Evolutionary conservation across 2,113 vertebrate species (phyloP).

Genomic region (Pardalotus punctatus): DNA sequence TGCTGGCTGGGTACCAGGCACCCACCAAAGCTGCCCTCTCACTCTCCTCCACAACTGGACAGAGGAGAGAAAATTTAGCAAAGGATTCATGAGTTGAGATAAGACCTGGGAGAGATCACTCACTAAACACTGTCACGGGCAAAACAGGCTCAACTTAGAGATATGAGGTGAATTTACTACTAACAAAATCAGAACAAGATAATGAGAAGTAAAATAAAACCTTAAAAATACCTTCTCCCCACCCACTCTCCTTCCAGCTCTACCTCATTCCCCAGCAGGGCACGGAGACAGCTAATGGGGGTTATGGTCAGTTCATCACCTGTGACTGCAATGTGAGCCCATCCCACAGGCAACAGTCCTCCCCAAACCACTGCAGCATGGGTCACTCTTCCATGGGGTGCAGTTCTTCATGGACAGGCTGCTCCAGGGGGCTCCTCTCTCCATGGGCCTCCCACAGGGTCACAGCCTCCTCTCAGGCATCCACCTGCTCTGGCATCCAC

Average conservation of each 20-base stretch:
- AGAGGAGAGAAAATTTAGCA: neutral
- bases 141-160: neutral
- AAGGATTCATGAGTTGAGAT: neutral
- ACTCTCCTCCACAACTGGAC: neutral
- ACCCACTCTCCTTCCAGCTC: neutral
- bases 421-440: neutral
- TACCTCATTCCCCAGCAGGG: neutral
- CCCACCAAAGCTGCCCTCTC: neutral
- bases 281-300: neutral
- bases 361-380: neutral
- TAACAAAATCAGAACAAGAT: neutral
- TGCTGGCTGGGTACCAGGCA: neutral
- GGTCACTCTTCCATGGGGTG: neutral
- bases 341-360: neutral
- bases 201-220: neutral
- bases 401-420: neutral
- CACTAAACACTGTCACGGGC: neutral
- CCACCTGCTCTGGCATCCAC: neutral
- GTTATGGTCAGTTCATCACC: neutral
- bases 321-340: neutral
- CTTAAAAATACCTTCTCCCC: neutral
- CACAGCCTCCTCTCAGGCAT: neutral
- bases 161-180: neutral
- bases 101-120: neutral
- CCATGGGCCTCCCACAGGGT: accelerated